A percentile compares a stretch with the other conserved stretches of the same genome.
Evolutionary conservation across 1,140 invertebrate genomes (phyloP).

Genomic region (Drosophila guanche): DNA sequence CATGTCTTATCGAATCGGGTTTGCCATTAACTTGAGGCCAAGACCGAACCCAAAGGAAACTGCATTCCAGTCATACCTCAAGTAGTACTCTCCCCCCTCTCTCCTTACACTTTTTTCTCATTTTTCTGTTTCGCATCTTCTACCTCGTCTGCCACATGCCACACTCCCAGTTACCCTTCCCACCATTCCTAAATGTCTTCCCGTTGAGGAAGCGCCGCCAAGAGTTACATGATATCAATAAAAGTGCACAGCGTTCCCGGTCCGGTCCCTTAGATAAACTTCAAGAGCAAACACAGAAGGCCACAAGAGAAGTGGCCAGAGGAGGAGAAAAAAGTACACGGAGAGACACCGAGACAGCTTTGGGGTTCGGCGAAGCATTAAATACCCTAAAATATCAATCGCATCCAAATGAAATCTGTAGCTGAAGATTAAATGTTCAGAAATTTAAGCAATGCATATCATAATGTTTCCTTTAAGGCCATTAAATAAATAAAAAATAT

Average conservation of each 20-base stretch:
- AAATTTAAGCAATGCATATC: background rate
- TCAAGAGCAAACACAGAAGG: conserved; percentile 35
- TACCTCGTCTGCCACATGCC: background rate
- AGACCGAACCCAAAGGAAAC: conserved; percentile 48
- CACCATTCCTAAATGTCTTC: background rate
- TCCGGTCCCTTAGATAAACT: conserved; percentile 39
- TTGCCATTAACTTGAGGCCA: conserved; percentile 61
- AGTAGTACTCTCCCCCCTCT: conserved; percentile 28
- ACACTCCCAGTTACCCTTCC: conserved; percentile 1
- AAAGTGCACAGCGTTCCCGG: conserved; percentile 42
- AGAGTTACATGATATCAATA: conserved; percentile 71
- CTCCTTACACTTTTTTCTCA: conserved; percentile 6
- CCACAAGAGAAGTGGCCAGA: conserved; percentile 22
- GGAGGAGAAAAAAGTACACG: no score
- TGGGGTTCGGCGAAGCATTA: no score
- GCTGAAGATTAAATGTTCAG: background rate
- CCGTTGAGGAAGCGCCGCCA: conserved; percentile 55
- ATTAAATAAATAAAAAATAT: no score
- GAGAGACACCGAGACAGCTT: no score
- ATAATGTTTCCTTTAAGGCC: no score
- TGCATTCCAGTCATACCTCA: conserved; percentile 66
- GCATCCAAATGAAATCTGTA: no score
- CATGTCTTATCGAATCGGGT: conserved; percentile 71
- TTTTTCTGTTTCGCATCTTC: conserved; percentile 1
- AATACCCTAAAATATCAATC: no score